Conservation (phyloP, 1,140 invertebrate species). For the Helicoverpa armigera region DNA sequence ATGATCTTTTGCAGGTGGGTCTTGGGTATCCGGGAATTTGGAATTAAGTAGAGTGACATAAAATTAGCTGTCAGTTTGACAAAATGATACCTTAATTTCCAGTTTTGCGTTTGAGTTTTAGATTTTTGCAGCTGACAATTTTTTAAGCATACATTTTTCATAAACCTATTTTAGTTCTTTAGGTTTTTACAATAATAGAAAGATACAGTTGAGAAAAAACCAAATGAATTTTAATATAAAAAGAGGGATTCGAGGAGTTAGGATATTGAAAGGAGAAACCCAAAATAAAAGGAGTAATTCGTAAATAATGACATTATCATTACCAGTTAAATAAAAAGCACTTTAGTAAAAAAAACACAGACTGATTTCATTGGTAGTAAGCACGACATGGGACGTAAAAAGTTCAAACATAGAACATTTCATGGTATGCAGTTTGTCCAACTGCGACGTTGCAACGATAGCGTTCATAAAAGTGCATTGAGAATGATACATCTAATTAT, state of each 20-base stretch:
- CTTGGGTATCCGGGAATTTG: slow-evolving; percentile 15
- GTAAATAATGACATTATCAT: slow-evolving; percentile 23
- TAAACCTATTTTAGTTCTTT: no score
- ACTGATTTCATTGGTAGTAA: slow-evolving; percentile 9
- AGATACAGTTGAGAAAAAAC: no score
- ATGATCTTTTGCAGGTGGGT: slow-evolving; percentile 56
- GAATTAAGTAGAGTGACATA: slow-evolving; percentile 16
- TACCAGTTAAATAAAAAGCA: slow-evolving; percentile 17
- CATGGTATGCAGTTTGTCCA: not conserved
- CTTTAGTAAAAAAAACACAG: not conserved
- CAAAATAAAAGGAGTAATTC: not conserved
- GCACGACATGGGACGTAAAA: not conserved
- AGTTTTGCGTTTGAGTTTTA: no score
- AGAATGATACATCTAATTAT: not conserved
- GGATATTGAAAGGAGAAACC: no score
- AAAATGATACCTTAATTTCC: no score
- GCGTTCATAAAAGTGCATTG: not conserved
- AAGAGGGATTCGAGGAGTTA: no score
- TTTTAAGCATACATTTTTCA: no score
- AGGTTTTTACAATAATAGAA: no score
- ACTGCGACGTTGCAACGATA: not conserved
- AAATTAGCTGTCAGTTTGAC: not conserved
- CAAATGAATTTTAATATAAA: no score
- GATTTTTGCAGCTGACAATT: no score
- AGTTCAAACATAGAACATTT: slow-evolving; percentile 4